These are phyloP conservation scores for Cepaea hortensis DNA, from an alignment of 2,888 invertebrate species.

Conservation along the genomic window DNA sequence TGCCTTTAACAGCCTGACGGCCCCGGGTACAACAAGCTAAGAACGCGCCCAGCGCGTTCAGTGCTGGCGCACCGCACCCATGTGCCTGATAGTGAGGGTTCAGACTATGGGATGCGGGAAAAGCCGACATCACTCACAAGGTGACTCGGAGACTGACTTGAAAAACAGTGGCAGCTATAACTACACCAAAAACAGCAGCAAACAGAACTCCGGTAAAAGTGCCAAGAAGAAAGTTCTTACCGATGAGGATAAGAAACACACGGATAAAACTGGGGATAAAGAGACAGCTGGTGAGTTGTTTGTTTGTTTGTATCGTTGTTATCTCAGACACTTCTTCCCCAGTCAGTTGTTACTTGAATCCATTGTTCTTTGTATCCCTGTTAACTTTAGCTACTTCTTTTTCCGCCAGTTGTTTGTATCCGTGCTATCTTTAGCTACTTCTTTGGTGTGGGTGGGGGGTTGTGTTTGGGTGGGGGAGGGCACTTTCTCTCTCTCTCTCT, in stretches of 20 bases:
- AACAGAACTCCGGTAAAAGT: not conserved
- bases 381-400: not conserved
- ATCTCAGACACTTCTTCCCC: no score
- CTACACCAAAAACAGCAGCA: slow-evolving; percentile 11
- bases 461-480: no score
- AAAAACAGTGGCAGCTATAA: slow-evolving; percentile 32
- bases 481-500: slow-evolving; percentile 13
- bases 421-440: not conserved
- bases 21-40: not conserved
- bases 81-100: slow-evolving; percentile 34
- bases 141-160: slow-evolving; percentile 40
- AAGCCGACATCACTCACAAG: slow-evolving; percentile 43
- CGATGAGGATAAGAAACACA: not conserved
- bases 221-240: slow-evolving; percentile 21
- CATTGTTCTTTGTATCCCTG: not conserved
- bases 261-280: slow-evolving; percentile 25
- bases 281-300: slow-evolving; percentile 28
- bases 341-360: not conserved
- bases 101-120: slow-evolving; percentile 49
- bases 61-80: slow-evolving; percentile 39
- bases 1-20: not conserved
- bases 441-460: no score
- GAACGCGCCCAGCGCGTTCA: slow-evolving; percentile 18
- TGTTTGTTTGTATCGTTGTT: no score
- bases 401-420: not conserved